Evolutionary conservation across 1,140 invertebrate species (phyloP).

Genomic region (Pentalonia nigronervosa): DNA sequence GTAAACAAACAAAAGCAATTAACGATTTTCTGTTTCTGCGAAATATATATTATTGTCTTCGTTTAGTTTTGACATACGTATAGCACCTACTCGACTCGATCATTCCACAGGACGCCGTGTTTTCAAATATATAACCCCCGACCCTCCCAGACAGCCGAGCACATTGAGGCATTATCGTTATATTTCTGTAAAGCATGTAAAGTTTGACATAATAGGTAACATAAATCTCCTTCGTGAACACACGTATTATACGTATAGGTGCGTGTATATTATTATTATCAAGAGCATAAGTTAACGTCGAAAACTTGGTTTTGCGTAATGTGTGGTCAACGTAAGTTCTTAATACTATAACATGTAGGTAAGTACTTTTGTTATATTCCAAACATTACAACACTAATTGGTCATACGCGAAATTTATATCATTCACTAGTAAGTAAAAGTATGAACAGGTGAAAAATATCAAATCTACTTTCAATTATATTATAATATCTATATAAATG

Average conservation of each 20-base stretch:
- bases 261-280: neutral
- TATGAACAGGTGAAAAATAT: neutral
- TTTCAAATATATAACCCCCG: neutral
- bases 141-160: neutral
- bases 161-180: neutral
- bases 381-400: no score
- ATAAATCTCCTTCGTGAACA: neutral
- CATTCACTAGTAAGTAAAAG: neutral
- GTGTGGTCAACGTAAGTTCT: neutral
- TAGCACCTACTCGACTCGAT: slow-evolving; percentile 1
- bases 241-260: neutral
- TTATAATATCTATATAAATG: neutral
- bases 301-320: neutral
- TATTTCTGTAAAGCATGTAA: neutral
- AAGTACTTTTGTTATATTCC: neutral
- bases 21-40: neutral
- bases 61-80: neutral
- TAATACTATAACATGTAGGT: neutral
- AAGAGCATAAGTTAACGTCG: neutral
- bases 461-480: neutral
- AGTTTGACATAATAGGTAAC: neutral
- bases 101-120: neutral
- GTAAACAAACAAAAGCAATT: slow-evolving; percentile 6
- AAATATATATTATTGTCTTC: neutral
- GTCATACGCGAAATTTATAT: no score